phyloP scores from a whole-genome alignment of 2,113 vertebrate genomes.

The Corydoras sp. region DNA sequence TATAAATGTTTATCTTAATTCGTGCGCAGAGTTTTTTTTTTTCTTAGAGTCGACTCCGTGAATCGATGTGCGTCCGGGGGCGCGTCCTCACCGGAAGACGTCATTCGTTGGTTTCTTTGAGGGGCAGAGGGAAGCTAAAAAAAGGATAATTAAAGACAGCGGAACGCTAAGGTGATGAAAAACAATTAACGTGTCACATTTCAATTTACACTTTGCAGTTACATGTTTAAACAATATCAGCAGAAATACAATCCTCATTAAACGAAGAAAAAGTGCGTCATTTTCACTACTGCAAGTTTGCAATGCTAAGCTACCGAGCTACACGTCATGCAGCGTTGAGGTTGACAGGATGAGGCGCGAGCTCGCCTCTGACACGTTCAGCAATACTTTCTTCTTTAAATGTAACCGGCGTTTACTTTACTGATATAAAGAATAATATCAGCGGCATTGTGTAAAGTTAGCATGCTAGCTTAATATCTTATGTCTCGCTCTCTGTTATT shows the following conservation, averaged over 20 bases:
- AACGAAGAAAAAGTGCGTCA: not conserved
- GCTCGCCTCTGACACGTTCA: not conserved
- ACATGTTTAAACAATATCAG: not conserved
- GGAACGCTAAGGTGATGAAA: not conserved
- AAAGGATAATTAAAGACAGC: not conserved
- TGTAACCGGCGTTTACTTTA: not conserved
- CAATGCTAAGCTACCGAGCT: conserved; percentile 1
- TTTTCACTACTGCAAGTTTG: not conserved
- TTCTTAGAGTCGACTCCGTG: not conserved
- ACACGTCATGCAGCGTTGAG: not conserved
- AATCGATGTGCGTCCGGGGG: not conserved
- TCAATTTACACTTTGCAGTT: not conserved
- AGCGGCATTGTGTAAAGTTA: not conserved
- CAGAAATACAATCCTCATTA: not conserved
- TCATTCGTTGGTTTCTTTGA: not conserved
- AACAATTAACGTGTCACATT: too few species aligned
- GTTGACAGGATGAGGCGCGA: not conserved
- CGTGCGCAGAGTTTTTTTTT: too few species aligned
- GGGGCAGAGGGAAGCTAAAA: not conserved
- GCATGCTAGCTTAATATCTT: not conserved
- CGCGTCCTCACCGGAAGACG: conserved; percentile 3
- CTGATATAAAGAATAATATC: not conserved
- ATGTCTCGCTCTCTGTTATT: not conserved
- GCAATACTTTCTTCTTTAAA: not conserved
- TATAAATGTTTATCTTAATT: too few species aligned